Evolutionary conservation across 2,797 vertebrate species (phyloP), one percentile per base, ranked within the genome.

Genomic region (Denticeps clupeoides): DNA sequence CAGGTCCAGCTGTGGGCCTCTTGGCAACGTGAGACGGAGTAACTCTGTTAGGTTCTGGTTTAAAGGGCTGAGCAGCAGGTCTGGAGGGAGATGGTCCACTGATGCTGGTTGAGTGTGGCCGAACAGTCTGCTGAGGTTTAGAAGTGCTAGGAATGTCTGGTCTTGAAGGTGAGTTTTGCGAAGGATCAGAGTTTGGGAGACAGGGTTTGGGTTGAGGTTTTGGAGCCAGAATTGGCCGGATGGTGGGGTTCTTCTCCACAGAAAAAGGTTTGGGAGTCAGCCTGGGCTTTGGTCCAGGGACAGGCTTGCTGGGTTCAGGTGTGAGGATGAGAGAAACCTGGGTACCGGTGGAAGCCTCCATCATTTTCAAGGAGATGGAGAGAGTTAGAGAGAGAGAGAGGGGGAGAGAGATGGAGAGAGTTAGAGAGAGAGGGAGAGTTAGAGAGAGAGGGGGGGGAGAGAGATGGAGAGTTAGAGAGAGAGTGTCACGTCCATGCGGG

Each of bases 191-290:
- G n/a, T n/a, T n/a, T n/a, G n/a, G n/a, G n/a, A n/a, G n/a, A 4
- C 73, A 67, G 7, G 79, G 72, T 49, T 72, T 84, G 45, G 72
- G 44, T 5, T 73, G 72, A 33, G 85, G 78, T 45, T 81, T 77
- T 4, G 81, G 67, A 4, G 84, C 73, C 0, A 76, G 38, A 28
- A 79, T 63, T 2, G 87, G 78, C 0, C 81, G 63, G 7, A 85
- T 85, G 7, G 71, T 74, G 0, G 65, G 35, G 37, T 77, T 72
- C 53, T 69, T 86, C 31, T 91, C 90, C 27, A 84, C 71, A 5
- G 73, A 60, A 52, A 88, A 97, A 4, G 92, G 93, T 45, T 86
- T 95, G 3, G 94, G 89, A 45, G 87, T 82, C 2, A 93, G 82
- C 1, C 86, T 76, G 0, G 90, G 89, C 58, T 87, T 87, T 2